Conservation (phyloP, 2,113 vertebrate genomes). For the Pao palembangensis region DNA sequence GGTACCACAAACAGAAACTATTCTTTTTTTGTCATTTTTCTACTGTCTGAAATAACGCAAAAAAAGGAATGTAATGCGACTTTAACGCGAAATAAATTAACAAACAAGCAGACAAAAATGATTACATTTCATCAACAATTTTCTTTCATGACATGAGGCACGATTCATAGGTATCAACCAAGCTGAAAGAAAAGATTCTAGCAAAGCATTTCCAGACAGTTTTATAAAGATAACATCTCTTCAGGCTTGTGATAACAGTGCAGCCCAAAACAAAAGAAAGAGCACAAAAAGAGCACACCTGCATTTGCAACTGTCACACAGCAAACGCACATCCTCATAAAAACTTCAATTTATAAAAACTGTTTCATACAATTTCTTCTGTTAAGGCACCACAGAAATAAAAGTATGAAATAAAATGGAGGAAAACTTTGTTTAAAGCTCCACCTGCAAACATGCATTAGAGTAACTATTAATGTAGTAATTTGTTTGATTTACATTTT, state of each 20-base stretch:
- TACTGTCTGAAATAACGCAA: neutral
- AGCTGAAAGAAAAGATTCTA: conserved; percentile 1
- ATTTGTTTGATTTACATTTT: neutral
- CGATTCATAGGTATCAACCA: neutral
- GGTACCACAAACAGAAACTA: neutral
- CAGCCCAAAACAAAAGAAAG: conserved; percentile 2
- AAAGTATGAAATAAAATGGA: conserved; percentile 1
- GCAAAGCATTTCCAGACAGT: conserved; percentile 9
- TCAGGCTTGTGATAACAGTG: conserved; percentile 23
- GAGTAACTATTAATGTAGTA: conserved; percentile 1
- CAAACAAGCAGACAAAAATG: too few relatives aligned
- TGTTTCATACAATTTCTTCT: too few relatives aligned
- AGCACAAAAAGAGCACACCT: conserved; percentile 25
- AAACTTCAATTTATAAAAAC: neutral
- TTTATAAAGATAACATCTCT: conserved; percentile 32
- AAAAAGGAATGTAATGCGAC: neutral
- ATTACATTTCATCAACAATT: neutral
- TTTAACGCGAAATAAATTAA: too few relatives aligned
- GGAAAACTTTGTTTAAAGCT: conserved; percentile 14
- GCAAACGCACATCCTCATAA: neutral
- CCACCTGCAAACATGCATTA: conserved; percentile 1
- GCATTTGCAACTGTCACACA: conserved; percentile 13
- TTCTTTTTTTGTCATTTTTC: neutral
- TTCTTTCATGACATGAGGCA: neutral
- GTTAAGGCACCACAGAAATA: neutral